Percentiles rank a stretch among this genome's conserved stretches.
phyloP scores from a whole-genome alignment of 2,888 invertebrate genomes.

The Odontomyia ornata region DNA sequence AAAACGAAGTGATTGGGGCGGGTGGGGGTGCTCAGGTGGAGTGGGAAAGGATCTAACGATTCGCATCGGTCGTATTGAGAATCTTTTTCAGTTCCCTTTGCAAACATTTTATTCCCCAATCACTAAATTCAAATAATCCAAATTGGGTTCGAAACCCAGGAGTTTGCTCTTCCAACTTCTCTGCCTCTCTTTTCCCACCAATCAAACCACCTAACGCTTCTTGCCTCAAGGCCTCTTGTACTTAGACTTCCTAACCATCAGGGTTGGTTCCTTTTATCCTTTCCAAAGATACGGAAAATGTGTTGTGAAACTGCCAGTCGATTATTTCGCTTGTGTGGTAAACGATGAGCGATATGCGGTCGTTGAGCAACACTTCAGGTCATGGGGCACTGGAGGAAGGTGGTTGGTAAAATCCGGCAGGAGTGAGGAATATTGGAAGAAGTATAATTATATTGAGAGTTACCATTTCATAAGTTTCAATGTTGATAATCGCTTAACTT shows the following conservation, averaged over 20 bases:
- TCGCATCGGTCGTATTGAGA: conserved; percentile 22
- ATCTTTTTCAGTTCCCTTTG: conserved; percentile 35
- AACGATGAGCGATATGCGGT: conserved; percentile 39
- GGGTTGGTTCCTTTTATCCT: not conserved
- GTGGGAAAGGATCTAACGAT: not conserved
- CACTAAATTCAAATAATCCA: conserved; percentile 45
- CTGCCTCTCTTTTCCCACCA: not conserved
- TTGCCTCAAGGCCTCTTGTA: too few species aligned
- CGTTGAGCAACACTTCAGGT: conserved; percentile 17
- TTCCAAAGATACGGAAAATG: not conserved
- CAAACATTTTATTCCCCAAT: conserved; percentile 45
- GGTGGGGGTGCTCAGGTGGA: too few species aligned
- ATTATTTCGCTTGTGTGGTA: conserved; percentile 36
- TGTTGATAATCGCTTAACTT: too few species aligned
- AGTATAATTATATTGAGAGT: not conserved
- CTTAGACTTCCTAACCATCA: too few species aligned
- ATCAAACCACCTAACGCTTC: not conserved
- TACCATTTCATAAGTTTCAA: too few species aligned
- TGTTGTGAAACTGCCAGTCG: conserved; percentile 15
- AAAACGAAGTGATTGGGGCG: too few species aligned
- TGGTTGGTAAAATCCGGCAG: not conserved
- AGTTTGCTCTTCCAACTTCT: not conserved
- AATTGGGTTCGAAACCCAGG: conserved; percentile 41
- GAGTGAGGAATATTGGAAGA: not conserved
- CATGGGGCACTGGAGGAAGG: not conserved